phyloP scores from a whole-genome alignment of 2,797 vertebrate genomes.

The Glossophaga mutica region DNA sequence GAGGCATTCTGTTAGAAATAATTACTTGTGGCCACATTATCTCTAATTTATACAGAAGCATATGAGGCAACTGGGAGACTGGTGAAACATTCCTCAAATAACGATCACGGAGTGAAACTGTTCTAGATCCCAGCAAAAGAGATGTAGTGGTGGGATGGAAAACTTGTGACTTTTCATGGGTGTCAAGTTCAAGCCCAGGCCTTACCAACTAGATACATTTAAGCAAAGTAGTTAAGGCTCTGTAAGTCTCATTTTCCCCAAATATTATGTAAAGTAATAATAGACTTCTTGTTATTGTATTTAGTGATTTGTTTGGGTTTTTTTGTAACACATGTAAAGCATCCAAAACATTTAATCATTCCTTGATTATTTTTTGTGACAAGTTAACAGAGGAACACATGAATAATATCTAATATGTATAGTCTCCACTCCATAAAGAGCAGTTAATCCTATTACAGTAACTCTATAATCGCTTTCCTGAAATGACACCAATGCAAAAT shows the following conservation, averaged over 20 bases:
- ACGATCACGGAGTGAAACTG: background rate
- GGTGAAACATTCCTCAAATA: background rate
- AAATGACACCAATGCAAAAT: background rate
- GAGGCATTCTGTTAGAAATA: background rate
- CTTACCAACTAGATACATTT: background rate
- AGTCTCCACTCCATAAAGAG: background rate
- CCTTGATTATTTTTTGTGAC: background rate
- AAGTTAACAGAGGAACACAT: background rate
- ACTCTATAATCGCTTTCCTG: background rate
- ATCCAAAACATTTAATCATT: background rate
- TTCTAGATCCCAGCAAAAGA: background rate
- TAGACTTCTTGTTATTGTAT: background rate
- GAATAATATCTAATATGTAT: background rate
- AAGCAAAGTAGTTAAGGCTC: background rate
- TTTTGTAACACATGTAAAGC: background rate
- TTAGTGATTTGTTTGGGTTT: background rate
- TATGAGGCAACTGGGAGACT: background rate
- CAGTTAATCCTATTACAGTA: background rate
- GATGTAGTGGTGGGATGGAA: background rate
- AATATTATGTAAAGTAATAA: background rate
- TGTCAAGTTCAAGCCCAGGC: background rate
- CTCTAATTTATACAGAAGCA: background rate
- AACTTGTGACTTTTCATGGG: background rate
- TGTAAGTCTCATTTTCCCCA: background rate
- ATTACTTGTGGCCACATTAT: background rate